Evolutionary conservation across 2,113 vertebrate genomes (phyloP).

Genomic region (Fukomys damarensis): DNA sequence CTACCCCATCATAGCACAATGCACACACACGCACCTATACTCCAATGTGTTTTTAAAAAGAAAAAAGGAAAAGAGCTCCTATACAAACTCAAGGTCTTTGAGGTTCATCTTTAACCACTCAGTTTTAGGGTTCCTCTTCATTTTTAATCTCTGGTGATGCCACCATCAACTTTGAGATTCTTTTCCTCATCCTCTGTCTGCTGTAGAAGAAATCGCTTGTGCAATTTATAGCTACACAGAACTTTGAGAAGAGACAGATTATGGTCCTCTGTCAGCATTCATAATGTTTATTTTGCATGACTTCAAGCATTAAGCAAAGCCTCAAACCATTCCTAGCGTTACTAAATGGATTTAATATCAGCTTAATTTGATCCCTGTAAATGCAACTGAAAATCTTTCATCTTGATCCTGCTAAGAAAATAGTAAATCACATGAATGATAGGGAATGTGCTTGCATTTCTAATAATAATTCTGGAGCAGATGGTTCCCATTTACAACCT

Average conservation of each 20-base stretch:
- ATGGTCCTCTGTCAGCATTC: background rate
- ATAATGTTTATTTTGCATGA: conserved; percentile 62
- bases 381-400: conserved; percentile 72
- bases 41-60: background rate
- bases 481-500: conserved; percentile 45
- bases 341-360: conserved; percentile 68
- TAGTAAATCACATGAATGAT: conserved; percentile 60
- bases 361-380: conserved; percentile 71
- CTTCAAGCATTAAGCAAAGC: conserved; percentile 64
- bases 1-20: background rate
- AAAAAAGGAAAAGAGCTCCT: background rate
- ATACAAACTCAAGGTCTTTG: background rate
- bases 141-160: conserved; percentile 16
- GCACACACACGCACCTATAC: background rate
- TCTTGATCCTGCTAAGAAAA: conserved; percentile 65
- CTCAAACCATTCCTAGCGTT: conserved; percentile 54
- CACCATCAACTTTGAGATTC: background rate
- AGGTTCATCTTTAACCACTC: background rate
- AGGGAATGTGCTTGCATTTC: conserved; percentile 38
- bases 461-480: conserved; percentile 56
- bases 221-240: conserved; percentile 30
- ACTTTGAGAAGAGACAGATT: conserved; percentile 33
- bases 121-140: background rate
- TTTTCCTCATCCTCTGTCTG: background rate
- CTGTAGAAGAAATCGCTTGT: conserved; percentile 14